Percentiles rank a stretch among this genome's conserved stretches.
Conservation (phyloP, 2,888 invertebrate species). For the Morinoia aosen region DNA sequence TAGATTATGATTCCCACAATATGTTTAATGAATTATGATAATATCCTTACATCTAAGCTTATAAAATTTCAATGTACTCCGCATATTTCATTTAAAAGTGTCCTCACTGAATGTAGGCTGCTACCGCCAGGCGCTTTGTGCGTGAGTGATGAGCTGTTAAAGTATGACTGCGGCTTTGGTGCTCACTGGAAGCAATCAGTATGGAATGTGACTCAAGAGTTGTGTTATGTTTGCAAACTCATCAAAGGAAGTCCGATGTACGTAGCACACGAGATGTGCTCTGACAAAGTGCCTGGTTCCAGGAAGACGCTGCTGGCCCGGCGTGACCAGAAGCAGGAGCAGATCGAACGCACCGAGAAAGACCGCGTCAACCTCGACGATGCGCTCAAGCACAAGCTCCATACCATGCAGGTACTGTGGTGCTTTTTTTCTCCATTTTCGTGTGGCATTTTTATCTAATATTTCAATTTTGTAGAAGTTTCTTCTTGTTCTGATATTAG, state of each 20-base stretch:
- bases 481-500: no score
- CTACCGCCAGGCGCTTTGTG: neutral
- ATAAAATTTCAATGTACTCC: neutral
- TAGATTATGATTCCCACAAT: neutral
- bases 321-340: constrained; percentile 6
- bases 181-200: neutral
- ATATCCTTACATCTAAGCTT: neutral
- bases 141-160: neutral
- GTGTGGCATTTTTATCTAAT: no score
- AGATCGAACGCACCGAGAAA: constrained; percentile 20
- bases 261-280: neutral
- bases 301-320: constrained; percentile 13
- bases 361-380: constrained; percentile 33
- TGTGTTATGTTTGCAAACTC: neutral
- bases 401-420: constrained; percentile 1
- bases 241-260: neutral
- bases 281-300: neutral
- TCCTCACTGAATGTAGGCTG: neutral
- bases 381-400: neutral
- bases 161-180: neutral
- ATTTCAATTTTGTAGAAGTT: no score
- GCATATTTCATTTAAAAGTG: neutral
- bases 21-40: neutral
- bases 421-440: no score
- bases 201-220: neutral